Percentiles rank a stretch among this genome's conserved stretches.
These are phyloP conservation scores for Gonatopus flavifemur DNA, from an alignment of 1,140 invertebrate species.

Conservation along the genomic window DNA sequence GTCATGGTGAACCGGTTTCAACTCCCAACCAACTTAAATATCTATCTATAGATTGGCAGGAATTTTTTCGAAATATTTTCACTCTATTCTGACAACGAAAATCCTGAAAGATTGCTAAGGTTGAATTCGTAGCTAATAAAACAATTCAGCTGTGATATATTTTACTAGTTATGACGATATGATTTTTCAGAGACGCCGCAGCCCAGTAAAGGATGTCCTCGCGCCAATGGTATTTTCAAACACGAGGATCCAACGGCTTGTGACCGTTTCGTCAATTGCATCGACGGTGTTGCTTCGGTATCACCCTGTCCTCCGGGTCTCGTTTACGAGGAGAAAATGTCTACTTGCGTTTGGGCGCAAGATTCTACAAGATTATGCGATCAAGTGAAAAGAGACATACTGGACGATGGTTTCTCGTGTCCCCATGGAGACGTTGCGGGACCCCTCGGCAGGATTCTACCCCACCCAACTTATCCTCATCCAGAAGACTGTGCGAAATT, in stretches of 20 bases:
- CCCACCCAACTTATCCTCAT: conserved; percentile 80
- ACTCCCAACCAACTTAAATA: conserved; percentile 6
- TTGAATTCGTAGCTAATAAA: too few relatives aligned
- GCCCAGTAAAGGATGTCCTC: conserved; percentile 70
- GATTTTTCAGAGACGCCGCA: conserved; percentile 70
- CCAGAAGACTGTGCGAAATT: conserved; percentile 83
- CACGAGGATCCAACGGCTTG: conserved; percentile 77
- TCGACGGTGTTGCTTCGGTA: conserved; percentile 71
- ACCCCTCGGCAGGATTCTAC: conserved; percentile 69
- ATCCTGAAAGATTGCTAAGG: too few relatives aligned
- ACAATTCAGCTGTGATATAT: too few relatives aligned
- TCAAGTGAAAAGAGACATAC: conserved; percentile 66
- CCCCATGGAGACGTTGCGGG: conserved; percentile 71
- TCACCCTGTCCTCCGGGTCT: conserved; percentile 78
- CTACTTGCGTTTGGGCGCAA: conserved; percentile 74
- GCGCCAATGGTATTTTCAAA: conserved; percentile 79
- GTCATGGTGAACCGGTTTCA: conserved; percentile 21
- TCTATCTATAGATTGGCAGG: too few relatives aligned
- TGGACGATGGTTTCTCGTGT: conserved; percentile 78
- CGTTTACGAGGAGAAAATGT: conserved; percentile 75
- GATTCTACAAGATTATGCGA: conserved; percentile 66
- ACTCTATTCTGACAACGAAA: too few relatives aligned
- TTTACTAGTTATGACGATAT: conserved; percentile 1
- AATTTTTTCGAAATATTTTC: too few relatives aligned
- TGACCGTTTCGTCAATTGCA: conserved; percentile 82